Evolutionary conservation across 1,140 invertebrate genomes (phyloP).

Genomic region (Nomia melanderi): DNA sequence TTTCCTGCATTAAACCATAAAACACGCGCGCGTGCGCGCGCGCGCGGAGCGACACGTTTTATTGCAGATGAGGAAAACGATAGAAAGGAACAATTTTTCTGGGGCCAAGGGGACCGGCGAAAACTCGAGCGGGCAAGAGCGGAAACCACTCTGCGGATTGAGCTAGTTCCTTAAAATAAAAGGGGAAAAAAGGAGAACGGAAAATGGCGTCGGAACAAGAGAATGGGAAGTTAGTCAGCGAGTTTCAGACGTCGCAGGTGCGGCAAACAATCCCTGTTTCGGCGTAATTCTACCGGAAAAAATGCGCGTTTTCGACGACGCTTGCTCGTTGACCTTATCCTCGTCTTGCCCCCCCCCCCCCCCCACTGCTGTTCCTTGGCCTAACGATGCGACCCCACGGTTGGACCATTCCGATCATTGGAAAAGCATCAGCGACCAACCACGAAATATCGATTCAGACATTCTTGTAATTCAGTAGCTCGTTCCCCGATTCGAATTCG

Average conservation of each 20-base stretch:
- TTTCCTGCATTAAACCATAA: conserved; percentile 9
- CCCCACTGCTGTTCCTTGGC: too few species aligned
- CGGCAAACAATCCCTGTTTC: conserved; percentile 47
- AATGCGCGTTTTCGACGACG: conserved; percentile 18
- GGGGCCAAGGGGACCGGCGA: conserved; percentile 10
- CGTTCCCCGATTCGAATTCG: not conserved
- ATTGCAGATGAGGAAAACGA: conserved; percentile 16
- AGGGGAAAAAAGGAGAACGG: conserved; percentile 22
- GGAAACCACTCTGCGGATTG: conserved; percentile 43
- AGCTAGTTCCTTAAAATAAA: conserved; percentile 32
- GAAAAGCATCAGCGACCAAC: not conserved
- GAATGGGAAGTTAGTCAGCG: conserved; percentile 39
- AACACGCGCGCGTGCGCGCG: not conserved
- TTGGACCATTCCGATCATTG: not conserved
- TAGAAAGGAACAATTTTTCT: conserved; percentile 31
- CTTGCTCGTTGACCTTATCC: conserved; percentile 5
- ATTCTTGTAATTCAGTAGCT: not conserved
- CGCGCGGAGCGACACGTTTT: conserved; percentile 1
- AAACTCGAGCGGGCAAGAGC: conserved; percentile 36
- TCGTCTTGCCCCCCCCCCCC: too few species aligned
- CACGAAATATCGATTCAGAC: not conserved
- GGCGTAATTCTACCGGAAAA: conserved; percentile 34
- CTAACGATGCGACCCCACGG: not conserved
- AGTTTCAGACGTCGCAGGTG: conserved; percentile 41
- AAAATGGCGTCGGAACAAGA: too few species aligned